phyloP scores from a whole-genome alignment of 2,113 vertebrate genomes.

The Sorex fumeus region DNA sequence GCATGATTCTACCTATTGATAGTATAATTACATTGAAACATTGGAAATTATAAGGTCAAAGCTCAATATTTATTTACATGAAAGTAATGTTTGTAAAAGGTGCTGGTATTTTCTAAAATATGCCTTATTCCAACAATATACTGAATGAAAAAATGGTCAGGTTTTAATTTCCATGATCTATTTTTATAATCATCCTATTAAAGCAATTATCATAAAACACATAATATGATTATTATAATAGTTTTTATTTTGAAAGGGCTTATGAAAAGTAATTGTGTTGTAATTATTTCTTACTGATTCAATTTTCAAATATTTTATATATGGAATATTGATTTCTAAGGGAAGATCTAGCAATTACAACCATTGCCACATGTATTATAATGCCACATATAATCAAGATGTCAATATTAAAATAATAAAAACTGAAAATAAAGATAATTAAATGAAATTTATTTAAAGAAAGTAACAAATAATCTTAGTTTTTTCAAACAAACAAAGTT shows the following conservation, averaged over 20 bases:
- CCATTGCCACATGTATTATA: too few species aligned
- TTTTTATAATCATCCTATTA: slow-evolving; percentile 66
- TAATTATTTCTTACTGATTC: slow-evolving; percentile 37
- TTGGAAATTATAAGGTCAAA: slow-evolving; percentile 80
- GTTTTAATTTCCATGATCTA: slow-evolving; percentile 51
- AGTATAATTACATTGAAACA: slow-evolving; percentile 81
- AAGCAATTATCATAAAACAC: slow-evolving; percentile 56
- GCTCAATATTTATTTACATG: slow-evolving; percentile 70
- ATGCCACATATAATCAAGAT: too few species aligned
- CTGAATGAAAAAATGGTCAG: slow-evolving; percentile 54
- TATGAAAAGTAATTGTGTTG: slow-evolving; percentile 18
- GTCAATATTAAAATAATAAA: slow-evolving; percentile 5
- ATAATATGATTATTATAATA: slow-evolving; percentile 11
- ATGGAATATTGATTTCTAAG: slow-evolving; percentile 22
- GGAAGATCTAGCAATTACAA: too few species aligned
- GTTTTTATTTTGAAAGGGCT: slow-evolving; percentile 38
- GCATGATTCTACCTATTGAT: slow-evolving; percentile 77
- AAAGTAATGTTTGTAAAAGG: slow-evolving; percentile 75
- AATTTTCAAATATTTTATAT: slow-evolving; percentile 44
- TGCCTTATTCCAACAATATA: slow-evolving; percentile 53
- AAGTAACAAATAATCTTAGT: too few species aligned
- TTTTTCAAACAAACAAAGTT: too few species aligned
- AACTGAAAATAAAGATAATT: slow-evolving; percentile 35
- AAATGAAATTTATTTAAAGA: not conserved
- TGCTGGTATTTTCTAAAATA: slow-evolving; percentile 62